A percentile compares a stretch with the other conserved stretches of the same genome.
Evolutionary conservation across 1,140 invertebrate species (phyloP).

Genomic region (Anagrus nilaparvatae): DNA sequence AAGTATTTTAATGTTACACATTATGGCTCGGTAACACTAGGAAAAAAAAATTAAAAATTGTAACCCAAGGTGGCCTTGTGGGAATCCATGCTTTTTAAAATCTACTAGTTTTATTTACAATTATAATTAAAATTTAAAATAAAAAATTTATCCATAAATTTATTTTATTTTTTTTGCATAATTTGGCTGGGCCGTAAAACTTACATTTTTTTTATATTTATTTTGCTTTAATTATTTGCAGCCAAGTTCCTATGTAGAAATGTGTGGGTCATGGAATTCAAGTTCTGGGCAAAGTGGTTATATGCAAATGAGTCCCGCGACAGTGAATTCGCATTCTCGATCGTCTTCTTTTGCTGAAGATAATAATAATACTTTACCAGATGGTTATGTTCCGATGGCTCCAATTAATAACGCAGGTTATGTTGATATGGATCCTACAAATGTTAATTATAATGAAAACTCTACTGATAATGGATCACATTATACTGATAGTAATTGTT

Average conservation of each 20-base stretch:
- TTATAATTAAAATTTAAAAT: too few species aligned
- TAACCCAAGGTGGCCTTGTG: too few species aligned
- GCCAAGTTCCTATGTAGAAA: conserved; percentile 47
- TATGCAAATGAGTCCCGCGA: conserved; percentile 48
- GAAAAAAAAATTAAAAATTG: too few species aligned
- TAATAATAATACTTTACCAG: conserved; percentile 25
- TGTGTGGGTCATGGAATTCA: conserved; percentile 45
- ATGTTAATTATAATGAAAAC: conserved; percentile 34
- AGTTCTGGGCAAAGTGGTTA: conserved; percentile 41
- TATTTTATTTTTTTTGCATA: too few species aligned
- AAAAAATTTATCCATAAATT: too few species aligned
- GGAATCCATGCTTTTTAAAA: too few species aligned
- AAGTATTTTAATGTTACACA: too few species aligned
- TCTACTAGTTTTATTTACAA: too few species aligned
- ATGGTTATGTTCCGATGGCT: conserved; percentile 57
- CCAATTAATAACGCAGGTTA: conserved; percentile 48
- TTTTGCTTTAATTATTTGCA: too few species aligned
- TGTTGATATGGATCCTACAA: conserved; percentile 52
- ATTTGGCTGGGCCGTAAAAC: too few species aligned
- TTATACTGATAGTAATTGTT: conserved; percentile 50
- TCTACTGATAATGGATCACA: conserved; percentile 45
- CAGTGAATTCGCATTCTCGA: conserved; percentile 32
- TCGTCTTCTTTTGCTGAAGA: conserved; percentile 35
- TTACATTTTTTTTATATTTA: too few species aligned
- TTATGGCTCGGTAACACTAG: too few species aligned